These are phyloP conservation scores for Tragelaphus eurycerus DNA, from an alignment of 2,797 vertebrate genomes.

Conservation along the genomic window DNA sequence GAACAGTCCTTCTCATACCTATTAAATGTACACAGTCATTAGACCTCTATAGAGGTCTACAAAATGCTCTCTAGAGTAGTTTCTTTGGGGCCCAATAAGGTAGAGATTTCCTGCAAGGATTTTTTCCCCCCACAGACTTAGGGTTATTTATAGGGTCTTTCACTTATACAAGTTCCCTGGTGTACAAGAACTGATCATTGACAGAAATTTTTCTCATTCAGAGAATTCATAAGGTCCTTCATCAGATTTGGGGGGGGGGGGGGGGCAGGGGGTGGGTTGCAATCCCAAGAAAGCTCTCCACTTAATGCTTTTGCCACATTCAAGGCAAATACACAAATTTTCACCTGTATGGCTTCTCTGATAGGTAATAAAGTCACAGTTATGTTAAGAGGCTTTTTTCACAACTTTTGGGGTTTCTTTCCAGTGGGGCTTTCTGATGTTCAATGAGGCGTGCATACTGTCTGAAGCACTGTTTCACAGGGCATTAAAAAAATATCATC, in stretches of 20 bases:
- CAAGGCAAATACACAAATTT: slow-evolving; percentile 30
- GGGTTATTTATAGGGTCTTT: background rate
- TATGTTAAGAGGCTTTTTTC: slow-evolving; percentile 7
- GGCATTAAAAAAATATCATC: background rate
- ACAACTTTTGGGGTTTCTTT: background rate
- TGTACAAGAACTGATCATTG: background rate
- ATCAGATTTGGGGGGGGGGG: background rate
- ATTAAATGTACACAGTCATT: slow-evolving; percentile 38
- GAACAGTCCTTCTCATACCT: slow-evolving; percentile 8
- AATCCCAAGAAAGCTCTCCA: slow-evolving; percentile 54
- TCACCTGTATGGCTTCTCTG: slow-evolving; percentile 47
- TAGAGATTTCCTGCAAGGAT: slow-evolving; percentile 21
- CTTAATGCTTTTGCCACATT: slow-evolving; percentile 40
- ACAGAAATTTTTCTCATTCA: slow-evolving; percentile 10
- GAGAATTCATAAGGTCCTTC: background rate
- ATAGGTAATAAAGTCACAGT: slow-evolving; percentile 38
- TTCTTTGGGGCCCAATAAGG: background rate
- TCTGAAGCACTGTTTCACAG: background rate
- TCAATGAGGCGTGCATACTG: background rate
- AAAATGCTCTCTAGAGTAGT: background rate
- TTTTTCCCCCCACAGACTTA: background rate
- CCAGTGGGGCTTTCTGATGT: background rate
- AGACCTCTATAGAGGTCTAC: background rate
- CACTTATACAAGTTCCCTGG: background rate
- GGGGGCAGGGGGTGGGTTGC: rapidly evolving